Evolutionary conservation across 2,113 vertebrate species (phyloP).

Genomic region (Eublepharis macularius): DNA sequence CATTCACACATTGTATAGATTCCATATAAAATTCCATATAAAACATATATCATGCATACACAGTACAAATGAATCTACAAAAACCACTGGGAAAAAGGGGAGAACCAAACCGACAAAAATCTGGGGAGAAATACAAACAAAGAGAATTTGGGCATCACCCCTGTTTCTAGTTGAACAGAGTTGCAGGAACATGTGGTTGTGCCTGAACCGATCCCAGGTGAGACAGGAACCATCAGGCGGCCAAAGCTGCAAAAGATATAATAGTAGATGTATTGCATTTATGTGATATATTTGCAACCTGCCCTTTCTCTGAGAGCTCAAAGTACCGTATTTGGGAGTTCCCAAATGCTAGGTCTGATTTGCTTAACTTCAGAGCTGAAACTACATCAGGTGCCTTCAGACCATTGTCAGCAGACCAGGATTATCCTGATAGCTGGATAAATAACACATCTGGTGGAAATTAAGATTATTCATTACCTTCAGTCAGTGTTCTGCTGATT

Average conservation of each 20-base stretch:
- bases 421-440: neutral
- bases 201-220: too few relatives aligned
- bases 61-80: too few relatives aligned
- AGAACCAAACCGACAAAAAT: too few relatives aligned
- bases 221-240: neutral
- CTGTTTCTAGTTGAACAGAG: too few relatives aligned
- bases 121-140: too few relatives aligned
- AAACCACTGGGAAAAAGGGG: too few relatives aligned
- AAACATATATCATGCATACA: too few relatives aligned
- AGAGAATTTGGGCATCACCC: too few relatives aligned
- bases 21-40: too few relatives aligned
- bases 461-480: constrained; percentile 2
- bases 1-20: too few relatives aligned
- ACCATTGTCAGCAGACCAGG: neutral
- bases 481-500: neutral
- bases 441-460: neutral
- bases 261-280: neutral
- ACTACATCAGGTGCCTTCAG: neutral
- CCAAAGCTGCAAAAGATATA: neutral
- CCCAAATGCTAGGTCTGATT: neutral
- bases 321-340: neutral
- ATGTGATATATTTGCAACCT: neutral
- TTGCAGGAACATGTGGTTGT: too few relatives aligned
- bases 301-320: neutral
- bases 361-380: neutral